phyloP scores from a whole-genome alignment of 2,888 invertebrate species.

The Drosophila affinis region DNA sequence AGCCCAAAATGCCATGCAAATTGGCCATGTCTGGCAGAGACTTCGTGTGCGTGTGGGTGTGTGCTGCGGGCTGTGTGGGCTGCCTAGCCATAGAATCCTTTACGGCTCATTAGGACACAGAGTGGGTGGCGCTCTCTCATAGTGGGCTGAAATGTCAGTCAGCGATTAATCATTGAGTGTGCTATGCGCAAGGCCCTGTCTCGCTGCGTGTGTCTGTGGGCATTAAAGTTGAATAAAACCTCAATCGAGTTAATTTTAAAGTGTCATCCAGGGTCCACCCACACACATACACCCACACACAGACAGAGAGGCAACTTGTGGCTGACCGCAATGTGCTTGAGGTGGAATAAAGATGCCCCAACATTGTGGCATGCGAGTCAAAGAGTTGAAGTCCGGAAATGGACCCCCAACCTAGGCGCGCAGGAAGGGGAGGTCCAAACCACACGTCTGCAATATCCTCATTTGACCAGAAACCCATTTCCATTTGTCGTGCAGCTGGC shows the following conservation, averaged over 20 bases:
- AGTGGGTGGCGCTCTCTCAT: constrained; percentile 22
- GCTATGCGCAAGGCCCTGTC: not conserved
- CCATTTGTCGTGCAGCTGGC: constrained; percentile 48
- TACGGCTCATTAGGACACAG: constrained; percentile 42
- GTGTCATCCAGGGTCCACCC: constrained; percentile 37
- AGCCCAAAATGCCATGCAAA: constrained; percentile 41
- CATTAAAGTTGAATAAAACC: constrained; percentile 19
- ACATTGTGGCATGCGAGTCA: not conserved
- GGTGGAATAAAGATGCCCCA: constrained; percentile 22
- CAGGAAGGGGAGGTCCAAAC: not conserved
- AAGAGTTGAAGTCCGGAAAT: constrained; percentile 28
- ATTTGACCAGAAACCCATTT: constrained; percentile 52
- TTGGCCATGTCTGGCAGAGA: constrained; percentile 27
- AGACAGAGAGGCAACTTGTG: constrained; percentile 48
- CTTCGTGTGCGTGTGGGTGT: constrained; percentile 1
- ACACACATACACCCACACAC: constrained; percentile 9
- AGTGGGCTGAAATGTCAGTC: constrained; percentile 10
- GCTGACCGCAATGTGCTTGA: constrained; percentile 61
- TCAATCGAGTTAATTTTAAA: constrained; percentile 71
- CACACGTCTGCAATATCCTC: constrained; percentile 40
- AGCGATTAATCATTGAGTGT: constrained; percentile 33
- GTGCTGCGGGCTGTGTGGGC: not conserved
- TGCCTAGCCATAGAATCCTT: constrained; percentile 18
- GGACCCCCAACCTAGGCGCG: too few species aligned
- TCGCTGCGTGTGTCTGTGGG: constrained; percentile 1